Base-by-base conservation (phyloP, 2,888 invertebrate species). In the Chrysomela aeneicollis region DNA sequence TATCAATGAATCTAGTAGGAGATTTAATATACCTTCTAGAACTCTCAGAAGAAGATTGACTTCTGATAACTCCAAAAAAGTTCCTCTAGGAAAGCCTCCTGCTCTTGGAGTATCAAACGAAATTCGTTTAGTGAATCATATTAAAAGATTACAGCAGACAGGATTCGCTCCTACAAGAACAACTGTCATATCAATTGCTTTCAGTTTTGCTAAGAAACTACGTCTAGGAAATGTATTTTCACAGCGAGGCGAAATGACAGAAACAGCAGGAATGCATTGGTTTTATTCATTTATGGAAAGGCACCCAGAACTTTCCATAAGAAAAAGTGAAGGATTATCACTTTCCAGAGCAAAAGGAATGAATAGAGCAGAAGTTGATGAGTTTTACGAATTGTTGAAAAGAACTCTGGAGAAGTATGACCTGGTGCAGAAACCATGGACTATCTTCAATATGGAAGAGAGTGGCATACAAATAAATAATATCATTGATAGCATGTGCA, bases 391-490 rank as follows among this genome's bases (percentile, higher is more conserved):
- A 37, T 37, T 55, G 37, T 37, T 55, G 37, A 37, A 55, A 55
- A 55, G 5, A 17, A 22, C 30, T 32, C 59, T 52, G 15, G 54
- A 17, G 21, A 51, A 62, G 55, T 46, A 59, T 60, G 32, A 66
- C 21, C 49, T 70, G 59, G 47, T 64, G 12, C 21, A 54, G 32
- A 61, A 57, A 50, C 68, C 66, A 17, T 52, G 42, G 37, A 60
- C 63, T 15, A 66, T 70, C 10, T 68, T 66, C 53, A 65, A 67
- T 50, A 70, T 69, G 69, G 61, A 69, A 35, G 69, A 65, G 53
- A 65, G 57, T 21, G 66, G 66, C 1, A 58, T 64, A 18, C 68
- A 70, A 52, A 32, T 70, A 35, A 67, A 69, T 60, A 67, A 71
- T 51, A 59, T 50, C 70, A 26, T 37, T 70, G n/a, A 62, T 70